Percentiles rank a stretch among this genome's conserved stretches.
These are phyloP conservation scores for Scrobipalpa atriplicella DNA, from an alignment of 2,888 invertebrate genomes.

Conservation along the genomic window DNA sequence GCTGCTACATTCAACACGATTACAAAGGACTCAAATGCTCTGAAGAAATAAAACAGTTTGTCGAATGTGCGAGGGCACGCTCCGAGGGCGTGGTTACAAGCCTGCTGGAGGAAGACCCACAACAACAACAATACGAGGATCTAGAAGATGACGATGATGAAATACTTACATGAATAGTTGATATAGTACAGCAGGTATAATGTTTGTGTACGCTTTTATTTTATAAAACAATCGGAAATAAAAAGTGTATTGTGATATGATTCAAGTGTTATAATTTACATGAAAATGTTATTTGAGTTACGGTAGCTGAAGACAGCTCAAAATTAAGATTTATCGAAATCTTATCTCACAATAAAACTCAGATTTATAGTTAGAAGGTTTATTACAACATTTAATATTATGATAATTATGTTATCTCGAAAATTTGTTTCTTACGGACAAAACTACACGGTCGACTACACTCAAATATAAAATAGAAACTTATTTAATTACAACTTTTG, in stretches of 20 bases:
- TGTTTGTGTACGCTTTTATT: too few species aligned
- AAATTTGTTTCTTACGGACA: slow-evolving; percentile 47
- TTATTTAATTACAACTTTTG: slow-evolving; percentile 52
- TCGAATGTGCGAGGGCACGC: slow-evolving; percentile 43
- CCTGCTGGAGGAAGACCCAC: neutral
- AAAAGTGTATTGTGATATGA: too few species aligned
- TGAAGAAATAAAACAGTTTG: slow-evolving; percentile 39
- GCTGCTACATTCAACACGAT: slow-evolving; percentile 38
- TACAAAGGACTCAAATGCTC: slow-evolving; percentile 42
- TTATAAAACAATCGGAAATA: too few species aligned
- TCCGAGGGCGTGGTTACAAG: neutral
- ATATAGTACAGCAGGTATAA: too few species aligned
- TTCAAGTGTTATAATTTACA: too few species aligned
- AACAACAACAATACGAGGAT: neutral
- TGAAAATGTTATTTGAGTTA: too few species aligned
- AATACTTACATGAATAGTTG: neutral
- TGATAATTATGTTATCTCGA: slow-evolving; percentile 38
- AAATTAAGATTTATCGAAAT: too few species aligned
- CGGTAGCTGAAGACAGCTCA: too few species aligned
- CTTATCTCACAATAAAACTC: slow-evolving; percentile 25
- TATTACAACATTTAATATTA: slow-evolving; percentile 46
- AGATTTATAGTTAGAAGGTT: slow-evolving; percentile 41
- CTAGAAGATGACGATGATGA: slow-evolving; percentile 9
- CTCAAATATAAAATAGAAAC: neutral
- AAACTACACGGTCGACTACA: slow-evolving; percentile 20